Evolutionary conservation across 2,888 invertebrate genomes (phyloP), one percentile per base, ranked within the genome.

Genomic region (Sinodicranocentrus sp.): DNA sequence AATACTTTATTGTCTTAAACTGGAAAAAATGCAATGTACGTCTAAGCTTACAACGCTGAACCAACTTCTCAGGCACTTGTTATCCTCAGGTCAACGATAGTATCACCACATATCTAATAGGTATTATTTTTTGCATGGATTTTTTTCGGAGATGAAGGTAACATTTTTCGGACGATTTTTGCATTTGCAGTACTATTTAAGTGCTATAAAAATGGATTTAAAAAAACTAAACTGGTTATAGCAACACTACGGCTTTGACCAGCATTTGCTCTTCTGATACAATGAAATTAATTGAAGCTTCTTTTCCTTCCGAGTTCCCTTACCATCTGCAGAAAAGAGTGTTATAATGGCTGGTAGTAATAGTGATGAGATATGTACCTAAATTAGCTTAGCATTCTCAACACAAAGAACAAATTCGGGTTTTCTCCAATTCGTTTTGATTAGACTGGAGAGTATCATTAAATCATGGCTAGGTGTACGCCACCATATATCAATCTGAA

Each of bases 21-120:
- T 17, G 13, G 23, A 19, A 65, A 33, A 39, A 8, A 52, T 15
- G 10, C n/a, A n/a, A 73, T 68, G 82, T 82, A 57, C 75, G 82
- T 82, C 75, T 68, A 82, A 73, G 73, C 68, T 80, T 28, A 23
- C 23, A 23, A 54, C 59, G n/a, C n/a, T n/a, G 39, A 23, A 26
- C 43, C 8, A 26, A 52, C 26, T 26, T 25, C 52, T 26, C 67
- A 2, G 33, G 39, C 70, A 48, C 52, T 48, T 70, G 15, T 44
- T 15, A 25, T 19, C 59, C 61, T 54, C 80, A 73, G 82, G 82
- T 82, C 82, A 82, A 82, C 72, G 82, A 82, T 75, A 82, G 73
- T 72, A 52, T 82, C 82, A 82, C 82, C 57, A 15, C 8, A 28
- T 15, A 8, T 39, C 6, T 39, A 39, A n/a, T n/a, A 33, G 5